Conservation (phyloP, 1,140 invertebrate species). For the Ooceraea biroi region DNA sequence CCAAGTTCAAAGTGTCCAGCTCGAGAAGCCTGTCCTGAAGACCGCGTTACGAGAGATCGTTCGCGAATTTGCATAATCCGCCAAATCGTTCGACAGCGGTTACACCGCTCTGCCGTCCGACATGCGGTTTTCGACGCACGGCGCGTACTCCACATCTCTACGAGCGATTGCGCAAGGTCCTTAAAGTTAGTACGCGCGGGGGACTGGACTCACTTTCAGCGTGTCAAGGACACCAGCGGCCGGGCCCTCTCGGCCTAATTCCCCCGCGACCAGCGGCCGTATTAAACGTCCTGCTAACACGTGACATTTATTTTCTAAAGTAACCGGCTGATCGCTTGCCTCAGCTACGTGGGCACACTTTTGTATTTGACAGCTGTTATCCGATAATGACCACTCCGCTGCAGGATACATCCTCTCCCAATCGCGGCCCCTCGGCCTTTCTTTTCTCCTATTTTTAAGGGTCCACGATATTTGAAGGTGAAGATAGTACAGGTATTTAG, state of each 20-base stretch:
- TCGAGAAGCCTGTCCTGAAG: too few species aligned
- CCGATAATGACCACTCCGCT: too few species aligned
- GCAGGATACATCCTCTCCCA: too few species aligned
- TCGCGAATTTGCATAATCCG: slow-evolving; percentile 46
- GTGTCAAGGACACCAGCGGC: slow-evolving; percentile 82
- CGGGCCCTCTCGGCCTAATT: slow-evolving; percentile 81
- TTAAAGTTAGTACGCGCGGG: slow-evolving; percentile 73
- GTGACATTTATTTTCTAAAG: slow-evolving; percentile 19
- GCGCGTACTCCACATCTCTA: slow-evolving; percentile 68
- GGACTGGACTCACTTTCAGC: slow-evolving; percentile 78
- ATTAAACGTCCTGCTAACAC: slow-evolving; percentile 54
- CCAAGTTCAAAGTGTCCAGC: too few species aligned
- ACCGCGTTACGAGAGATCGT: slow-evolving; percentile 4
- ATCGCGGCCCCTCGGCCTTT: too few species aligned
- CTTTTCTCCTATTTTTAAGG: too few species aligned
- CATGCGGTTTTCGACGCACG: slow-evolving; percentile 37
- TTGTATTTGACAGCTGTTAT: too few species aligned
- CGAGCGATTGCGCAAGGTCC: slow-evolving; percentile 70
- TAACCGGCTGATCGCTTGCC: background rate
- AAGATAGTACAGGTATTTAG: too few species aligned
- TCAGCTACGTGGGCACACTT: too few species aligned
- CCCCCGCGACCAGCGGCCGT: slow-evolving; percentile 55
- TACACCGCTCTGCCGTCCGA: slow-evolving; percentile 7
- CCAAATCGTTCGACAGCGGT: background rate
- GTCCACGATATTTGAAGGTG: too few species aligned